Evolutionary conservation across 1,140 invertebrate species (phyloP), one percentile per base, ranked within the genome.

Genomic region (Pectinophora gossypiella): DNA sequence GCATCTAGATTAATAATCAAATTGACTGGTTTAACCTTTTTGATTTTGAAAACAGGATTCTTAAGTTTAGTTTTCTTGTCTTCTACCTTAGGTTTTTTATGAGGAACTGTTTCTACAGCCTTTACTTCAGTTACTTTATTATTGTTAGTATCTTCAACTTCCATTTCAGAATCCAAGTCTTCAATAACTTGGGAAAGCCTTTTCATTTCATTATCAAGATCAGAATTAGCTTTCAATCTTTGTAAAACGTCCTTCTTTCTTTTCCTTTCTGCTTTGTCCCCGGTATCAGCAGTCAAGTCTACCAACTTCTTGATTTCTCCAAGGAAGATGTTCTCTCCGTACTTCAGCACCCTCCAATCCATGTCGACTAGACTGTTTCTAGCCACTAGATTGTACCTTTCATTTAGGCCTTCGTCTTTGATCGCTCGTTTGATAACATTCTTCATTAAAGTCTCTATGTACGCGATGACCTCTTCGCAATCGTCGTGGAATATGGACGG

Each of bases 281-380:
- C 58, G 0, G 65, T 48, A 54, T 80, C 73, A 9, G 70, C 36
- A 42, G 72, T 72, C 10, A 84, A 42, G 51, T 89, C 85, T 3
- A 86, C 68, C 23, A 88, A 50, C 48, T 86, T 83, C 48, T 81
- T 85, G 0, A 85, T 53, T 62, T 89, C 87, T 9, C 82, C 81
- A 20, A 83, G 53, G 4, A 88, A 72, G 40, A 89, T 88, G 58
- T 77, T 86, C 32, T 89, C 84, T 1, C 85, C 87, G 42, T 89
- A 89, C 38, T 85, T 88, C 0, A 89, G 51, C 0, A 89, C 85
- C 10, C 84, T 68, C 74, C 85, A 88, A 48, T 89, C 86, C 85
- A 88, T 88, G 58, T 88, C 76, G 9, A 78, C 62, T 2, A 87
- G 48, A 38, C 78, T 84, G 48, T 87, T 85, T 20, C 59, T 74